phyloP scores from a whole-genome alignment of 2,888 invertebrate genomes.

The Mechanitis mazaeus region DNA sequence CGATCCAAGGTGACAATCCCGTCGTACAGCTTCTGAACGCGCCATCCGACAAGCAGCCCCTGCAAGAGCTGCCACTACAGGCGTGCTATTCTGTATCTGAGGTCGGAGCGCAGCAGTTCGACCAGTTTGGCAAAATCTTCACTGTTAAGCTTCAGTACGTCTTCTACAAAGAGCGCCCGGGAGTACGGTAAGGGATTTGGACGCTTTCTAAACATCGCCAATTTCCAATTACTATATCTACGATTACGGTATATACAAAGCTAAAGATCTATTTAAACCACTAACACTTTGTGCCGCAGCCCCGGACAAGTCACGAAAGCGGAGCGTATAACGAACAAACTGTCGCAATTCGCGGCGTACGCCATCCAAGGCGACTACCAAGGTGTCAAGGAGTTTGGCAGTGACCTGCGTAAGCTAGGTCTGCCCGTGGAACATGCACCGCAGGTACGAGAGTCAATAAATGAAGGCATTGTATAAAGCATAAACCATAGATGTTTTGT shows the following conservation, averaged over 20 bases:
- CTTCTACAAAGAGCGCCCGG: constrained; percentile 98
- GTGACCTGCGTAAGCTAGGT: constrained; percentile 93
- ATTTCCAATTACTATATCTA: no score
- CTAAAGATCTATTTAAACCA: no score
- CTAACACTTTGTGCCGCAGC: constrained; percentile 49
- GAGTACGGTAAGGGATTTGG: constrained; percentile 76
- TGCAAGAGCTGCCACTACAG: constrained; percentile 95
- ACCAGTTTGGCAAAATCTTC: constrained; percentile 99
- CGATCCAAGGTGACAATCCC: constrained; percentile 87
- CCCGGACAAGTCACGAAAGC: constrained; percentile 97
- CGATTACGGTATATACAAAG: no score
- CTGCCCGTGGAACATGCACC: constrained; percentile 98
- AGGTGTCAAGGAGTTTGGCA: constrained; percentile 94
- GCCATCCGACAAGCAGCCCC: constrained; percentile 90
- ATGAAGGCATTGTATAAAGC: neutral
- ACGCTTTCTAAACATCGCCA: no score
- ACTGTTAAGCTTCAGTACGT: constrained; percentile 98
- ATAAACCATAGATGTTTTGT: neutral
- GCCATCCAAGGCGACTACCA: constrained; percentile 96
- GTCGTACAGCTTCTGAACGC: constrained; percentile 91
- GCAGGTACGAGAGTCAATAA: constrained; percentile 73
- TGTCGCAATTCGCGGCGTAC: constrained; percentile 95
- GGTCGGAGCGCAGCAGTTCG: constrained; percentile 97
- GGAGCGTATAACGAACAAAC: constrained; percentile 91
- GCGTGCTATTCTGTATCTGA: constrained; percentile 97